Evolutionary conservation across 2,888 invertebrate genomes (phyloP), one percentile per base, ranked within the genome.

Genomic region (Acrocyrtus sp.): DNA sequence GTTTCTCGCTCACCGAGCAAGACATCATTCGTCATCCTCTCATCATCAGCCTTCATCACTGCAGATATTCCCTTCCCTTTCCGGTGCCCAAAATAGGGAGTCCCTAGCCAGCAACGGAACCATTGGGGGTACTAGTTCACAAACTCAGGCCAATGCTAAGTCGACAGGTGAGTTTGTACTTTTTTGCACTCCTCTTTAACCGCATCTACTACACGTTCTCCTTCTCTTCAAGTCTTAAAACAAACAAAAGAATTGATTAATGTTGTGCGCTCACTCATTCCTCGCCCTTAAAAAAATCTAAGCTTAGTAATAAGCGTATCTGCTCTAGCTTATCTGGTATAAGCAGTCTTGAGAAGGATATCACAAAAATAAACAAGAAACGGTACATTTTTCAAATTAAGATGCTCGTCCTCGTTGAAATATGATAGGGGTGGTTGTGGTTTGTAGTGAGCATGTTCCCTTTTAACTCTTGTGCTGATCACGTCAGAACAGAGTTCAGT

Each of bases 1-100:
- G 22, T 77, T 77, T 62, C 72, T 77, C 57, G 65, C 73, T 34
- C 75, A 68, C 22, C 65, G 70, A 51, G 27, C 70, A n/a, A 63
- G 72, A 39, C 72, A 72, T 53, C 58, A 72, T 22, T 72, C 72
- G 19, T 72, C 72, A 39, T 65, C 63, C 10, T 60, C 48, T n/a
- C 45, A 45, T 45, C 63, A 72, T 51, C 72, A 72, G 29, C 72
- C 72, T 15, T 72, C 72, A 63, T 72, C 72, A 10, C 72, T 72
- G 45, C 72, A 72, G 50, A 72, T 72, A 24, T 72, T 63, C 50
- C 72, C 72, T 51, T 72, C 72, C 58, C 50, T 63, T 58, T 58
- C 57, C 63, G 72, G 63, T 3, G 48, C 43, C 45, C 63, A 54
- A 56, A 69, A 41, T 48, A 45, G 62, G 19, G 56, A 34, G 5